A percentile compares a stretch with the other conserved stretches of the same genome.
Conservation (phyloP, 2,797 vertebrate species). For the Diglossa cyanea region DNA sequence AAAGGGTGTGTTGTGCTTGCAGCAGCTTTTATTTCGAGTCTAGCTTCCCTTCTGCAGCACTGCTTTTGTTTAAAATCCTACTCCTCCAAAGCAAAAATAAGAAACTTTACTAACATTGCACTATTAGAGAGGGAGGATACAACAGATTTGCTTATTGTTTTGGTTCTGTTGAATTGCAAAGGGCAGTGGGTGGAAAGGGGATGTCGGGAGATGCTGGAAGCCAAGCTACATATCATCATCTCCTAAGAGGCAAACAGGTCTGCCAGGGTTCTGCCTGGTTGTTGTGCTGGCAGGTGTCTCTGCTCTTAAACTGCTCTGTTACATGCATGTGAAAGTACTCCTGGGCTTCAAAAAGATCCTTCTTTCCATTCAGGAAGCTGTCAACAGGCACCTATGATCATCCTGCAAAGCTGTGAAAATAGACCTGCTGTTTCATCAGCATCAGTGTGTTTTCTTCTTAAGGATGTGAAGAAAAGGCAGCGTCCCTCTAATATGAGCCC, state of each 20-base stretch:
- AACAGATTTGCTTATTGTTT: not conserved
- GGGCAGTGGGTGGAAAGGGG: not conserved
- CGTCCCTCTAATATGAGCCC: not conserved
- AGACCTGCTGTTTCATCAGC: not conserved
- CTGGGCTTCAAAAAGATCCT: not conserved
- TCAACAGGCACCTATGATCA: not conserved
- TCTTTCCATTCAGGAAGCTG: not conserved
- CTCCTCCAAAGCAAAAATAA: not conserved
- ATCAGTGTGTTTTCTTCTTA: not conserved
- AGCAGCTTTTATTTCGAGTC: rapidly evolving
- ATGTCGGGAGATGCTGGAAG: not conserved
- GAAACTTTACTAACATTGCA: not conserved
- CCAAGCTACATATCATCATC: not conserved
- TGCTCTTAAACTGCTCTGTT: not conserved
- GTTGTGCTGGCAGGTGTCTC: not conserved
- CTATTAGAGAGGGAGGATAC: not conserved
- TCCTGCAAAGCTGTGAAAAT: not conserved
- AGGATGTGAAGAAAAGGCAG: not conserved
- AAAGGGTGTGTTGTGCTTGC: conserved; percentile 23
- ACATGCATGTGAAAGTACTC: not conserved
- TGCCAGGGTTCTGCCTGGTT: not conserved
- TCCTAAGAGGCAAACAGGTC: not conserved
- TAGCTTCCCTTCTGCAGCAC: not conserved
- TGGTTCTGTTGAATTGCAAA: not conserved
- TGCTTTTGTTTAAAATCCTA: not conserved